Percentiles rank a stretch among this genome's conserved stretches.
Evolutionary conservation across 2,113 vertebrate species (phyloP).

Genomic region (Proteles cristata): DNA sequence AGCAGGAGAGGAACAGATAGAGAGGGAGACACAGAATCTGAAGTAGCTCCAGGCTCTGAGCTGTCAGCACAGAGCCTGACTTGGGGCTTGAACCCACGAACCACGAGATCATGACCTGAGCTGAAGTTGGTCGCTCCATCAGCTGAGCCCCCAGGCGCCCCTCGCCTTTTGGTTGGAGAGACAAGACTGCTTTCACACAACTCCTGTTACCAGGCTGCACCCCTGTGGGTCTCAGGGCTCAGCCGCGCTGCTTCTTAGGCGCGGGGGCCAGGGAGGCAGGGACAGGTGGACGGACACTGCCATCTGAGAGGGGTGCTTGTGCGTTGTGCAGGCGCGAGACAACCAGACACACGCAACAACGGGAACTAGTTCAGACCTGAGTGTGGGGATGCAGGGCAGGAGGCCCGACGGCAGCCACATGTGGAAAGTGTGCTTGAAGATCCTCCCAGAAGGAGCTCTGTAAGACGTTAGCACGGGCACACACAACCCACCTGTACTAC

Average conservation of each 20-base stretch:
- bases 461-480: not conserved
- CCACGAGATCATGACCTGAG: no score
- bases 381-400: not conserved
- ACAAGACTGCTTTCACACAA: not conserved
- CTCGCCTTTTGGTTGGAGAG: not conserved
- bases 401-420: not conserved
- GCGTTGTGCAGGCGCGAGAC: not conserved
- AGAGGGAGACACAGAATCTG: no score
- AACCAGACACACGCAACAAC: not conserved
- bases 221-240: not conserved
- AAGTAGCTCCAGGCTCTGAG: no score
- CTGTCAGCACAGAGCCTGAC: no score
- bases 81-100: no score
- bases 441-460: not conserved
- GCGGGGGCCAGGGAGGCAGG: not conserved
- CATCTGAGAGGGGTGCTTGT: not conserved
- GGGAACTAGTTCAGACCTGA: not conserved
- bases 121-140: no score
- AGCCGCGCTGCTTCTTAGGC: not conserved
- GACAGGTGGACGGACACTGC: not conserved
- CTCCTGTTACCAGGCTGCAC: fast-evolving
- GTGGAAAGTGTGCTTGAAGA: not conserved
- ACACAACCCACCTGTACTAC: not conserved
- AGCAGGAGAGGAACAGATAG: no score
- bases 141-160: no score